Conservation (phyloP, 2,113 vertebrate species). For the Rostratula benghalensis region DNA sequence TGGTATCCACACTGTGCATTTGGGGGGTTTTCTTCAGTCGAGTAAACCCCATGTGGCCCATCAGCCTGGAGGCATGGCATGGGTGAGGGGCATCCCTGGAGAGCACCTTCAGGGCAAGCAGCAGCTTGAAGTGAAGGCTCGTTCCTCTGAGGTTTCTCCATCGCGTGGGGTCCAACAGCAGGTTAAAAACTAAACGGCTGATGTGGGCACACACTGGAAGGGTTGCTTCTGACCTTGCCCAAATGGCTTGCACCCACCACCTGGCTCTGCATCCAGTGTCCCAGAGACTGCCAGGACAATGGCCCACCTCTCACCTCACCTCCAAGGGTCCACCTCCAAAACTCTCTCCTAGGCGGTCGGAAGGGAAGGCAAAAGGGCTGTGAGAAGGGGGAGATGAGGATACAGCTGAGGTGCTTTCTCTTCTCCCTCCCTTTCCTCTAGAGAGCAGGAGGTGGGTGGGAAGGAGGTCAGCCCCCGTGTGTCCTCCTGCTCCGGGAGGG, state of each 20-base stretch:
- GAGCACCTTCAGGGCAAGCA: rapidly evolving
- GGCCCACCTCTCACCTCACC: neutral
- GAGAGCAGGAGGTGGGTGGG: neutral
- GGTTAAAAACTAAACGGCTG: neutral
- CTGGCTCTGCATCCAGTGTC: rapidly evolving
- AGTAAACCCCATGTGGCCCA: neutral
- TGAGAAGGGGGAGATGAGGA: neutral
- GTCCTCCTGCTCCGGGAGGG: rapidly evolving
- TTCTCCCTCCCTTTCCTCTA: neutral
- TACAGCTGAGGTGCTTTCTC: neutral
- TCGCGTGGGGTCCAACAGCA: neutral
- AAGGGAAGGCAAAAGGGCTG: neutral
- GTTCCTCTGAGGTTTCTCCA: neutral
- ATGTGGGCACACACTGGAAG: rapidly evolving
- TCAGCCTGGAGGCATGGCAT: neutral
- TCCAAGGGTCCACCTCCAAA: neutral
- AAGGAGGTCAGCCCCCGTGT: rapidly evolving
- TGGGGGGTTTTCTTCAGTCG: neutral
- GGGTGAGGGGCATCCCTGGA: neutral
- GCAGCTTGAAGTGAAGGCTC: neutral
- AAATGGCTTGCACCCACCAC: neutral
- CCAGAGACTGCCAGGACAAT: neutral
- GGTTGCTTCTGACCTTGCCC: neutral
- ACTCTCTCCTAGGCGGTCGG: rapidly evolving
- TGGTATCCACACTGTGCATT: neutral